Conservation (phyloP, 1,140 invertebrate species). For the Dufourea novaeangliae region DNA sequence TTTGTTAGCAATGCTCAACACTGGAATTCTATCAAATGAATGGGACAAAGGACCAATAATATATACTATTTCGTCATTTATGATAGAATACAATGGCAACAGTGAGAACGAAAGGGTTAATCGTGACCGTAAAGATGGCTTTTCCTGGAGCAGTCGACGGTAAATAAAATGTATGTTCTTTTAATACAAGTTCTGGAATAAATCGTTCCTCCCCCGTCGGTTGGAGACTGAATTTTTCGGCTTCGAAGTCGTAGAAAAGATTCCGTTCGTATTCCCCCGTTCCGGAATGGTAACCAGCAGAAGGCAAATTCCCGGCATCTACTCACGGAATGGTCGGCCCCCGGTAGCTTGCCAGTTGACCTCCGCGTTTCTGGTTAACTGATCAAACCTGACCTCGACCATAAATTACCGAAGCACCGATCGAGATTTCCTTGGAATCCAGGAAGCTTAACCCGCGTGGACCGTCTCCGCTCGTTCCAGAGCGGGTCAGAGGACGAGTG, state of each 20-base stretch:
- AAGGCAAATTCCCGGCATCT: neutral
- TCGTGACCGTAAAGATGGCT: neutral
- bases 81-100: too few species aligned
- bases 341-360: neutral
- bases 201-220: neutral
- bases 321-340: neutral
- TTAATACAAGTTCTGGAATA: neutral
- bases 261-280: neutral
- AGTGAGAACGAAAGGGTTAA: too few species aligned
- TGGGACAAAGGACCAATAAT: too few species aligned
- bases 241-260: neutral
- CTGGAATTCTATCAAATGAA: too few species aligned
- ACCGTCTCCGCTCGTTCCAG: neutral
- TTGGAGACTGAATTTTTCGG: neutral
- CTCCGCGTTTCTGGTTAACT: conserved; percentile 26
- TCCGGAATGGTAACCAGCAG: neutral
- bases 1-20: too few species aligned
- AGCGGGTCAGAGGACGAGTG: too few species aligned
- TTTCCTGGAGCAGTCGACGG: neutral
- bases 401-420: conserved; percentile 36
- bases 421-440: conserved; percentile 18
- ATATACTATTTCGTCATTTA: too few species aligned
- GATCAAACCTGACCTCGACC: conserved; percentile 13
- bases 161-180: neutral
- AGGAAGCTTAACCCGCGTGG: conserved; percentile 14